Conservation (phyloP, 2,888 invertebrate genomes). For the Drosophila kanekoi region DNA sequence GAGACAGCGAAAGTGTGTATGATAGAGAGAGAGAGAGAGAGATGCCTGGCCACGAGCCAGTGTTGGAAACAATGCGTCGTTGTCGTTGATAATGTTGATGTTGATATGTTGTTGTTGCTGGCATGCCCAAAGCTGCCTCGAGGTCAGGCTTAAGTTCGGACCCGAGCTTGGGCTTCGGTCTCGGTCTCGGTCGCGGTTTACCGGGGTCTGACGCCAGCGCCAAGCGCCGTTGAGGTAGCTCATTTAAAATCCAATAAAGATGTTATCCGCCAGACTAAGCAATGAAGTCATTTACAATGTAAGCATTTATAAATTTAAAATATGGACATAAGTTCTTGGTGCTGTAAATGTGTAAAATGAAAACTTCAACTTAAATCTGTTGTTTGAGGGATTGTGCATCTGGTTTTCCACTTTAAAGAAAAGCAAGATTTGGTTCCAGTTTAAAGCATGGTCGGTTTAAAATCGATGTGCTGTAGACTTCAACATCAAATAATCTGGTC, state of each 20-base stretch:
- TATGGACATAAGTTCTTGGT: neutral
- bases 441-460: too few relatives aligned
- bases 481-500: neutral
- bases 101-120: constrained; percentile 35
- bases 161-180: constrained; percentile 13
- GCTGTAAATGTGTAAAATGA: neutral
- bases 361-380: neutral
- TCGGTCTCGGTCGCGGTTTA: constrained; percentile 9
- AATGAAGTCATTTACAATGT: constrained; percentile 65
- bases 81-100: constrained; percentile 33
- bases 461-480: neutral
- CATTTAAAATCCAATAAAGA: constrained; percentile 54
- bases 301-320: constrained; percentile 21
- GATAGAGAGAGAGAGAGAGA: neutral
- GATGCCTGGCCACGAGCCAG: constrained; percentile 42
- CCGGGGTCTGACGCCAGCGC: constrained; percentile 19
- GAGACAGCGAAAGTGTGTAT: constrained; percentile 10
- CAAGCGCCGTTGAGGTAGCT: constrained; percentile 42
- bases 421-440: too few relatives aligned
- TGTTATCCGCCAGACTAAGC: constrained; percentile 40
- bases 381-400: too few relatives aligned
- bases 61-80: constrained; percentile 63
- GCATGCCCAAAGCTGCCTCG: constrained; percentile 49
- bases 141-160: constrained; percentile 59
- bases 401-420: too few relatives aligned